Evolutionary conservation across 1,140 invertebrate species (phyloP).

Genomic region (Helicoverpa zea): DNA sequence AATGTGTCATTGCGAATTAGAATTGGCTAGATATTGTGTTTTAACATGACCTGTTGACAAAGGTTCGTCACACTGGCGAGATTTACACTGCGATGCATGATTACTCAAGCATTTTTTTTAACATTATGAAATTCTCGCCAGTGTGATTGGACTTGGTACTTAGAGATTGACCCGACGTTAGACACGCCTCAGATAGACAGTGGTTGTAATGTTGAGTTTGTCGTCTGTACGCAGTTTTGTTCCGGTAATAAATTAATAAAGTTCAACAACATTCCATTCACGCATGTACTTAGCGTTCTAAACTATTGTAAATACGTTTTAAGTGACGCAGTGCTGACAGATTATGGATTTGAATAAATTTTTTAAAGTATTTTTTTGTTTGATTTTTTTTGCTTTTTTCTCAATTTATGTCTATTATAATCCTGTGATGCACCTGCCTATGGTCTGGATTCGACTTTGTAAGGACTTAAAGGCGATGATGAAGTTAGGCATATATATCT

Average conservation of each 20-base stretch:
- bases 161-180: constrained; percentile 27
- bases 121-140: not conserved
- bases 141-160: constrained; percentile 1
- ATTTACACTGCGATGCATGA: constrained; percentile 3
- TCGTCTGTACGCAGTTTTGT: constrained; percentile 39
- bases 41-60: constrained; percentile 55
- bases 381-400: not conserved
- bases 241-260: constrained; percentile 50
- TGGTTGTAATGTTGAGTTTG: not conserved
- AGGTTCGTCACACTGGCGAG: constrained; percentile 16
- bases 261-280: constrained; percentile 72
- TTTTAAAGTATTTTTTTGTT: constrained; percentile 66
- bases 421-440: too few relatives aligned
- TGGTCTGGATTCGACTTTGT: too few relatives aligned
- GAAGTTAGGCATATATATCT: too few relatives aligned
- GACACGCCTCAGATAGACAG: constrained; percentile 18
- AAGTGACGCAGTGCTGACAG: constrained; percentile 71
- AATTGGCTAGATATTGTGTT: constrained; percentile 71
- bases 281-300: constrained; percentile 78
- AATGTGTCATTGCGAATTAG: constrained; percentile 68
- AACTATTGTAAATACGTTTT: constrained; percentile 78
- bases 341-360: constrained; percentile 81
- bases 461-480: too few relatives aligned
- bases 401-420: too few relatives aligned
- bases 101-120: constrained; percentile 10